A percentile compares a stretch with the other conserved stretches of the same genome.
These are phyloP conservation scores for Hyla sarda DNA, from an alignment of 2,113 vertebrate species.

Conservation along the genomic window DNA sequence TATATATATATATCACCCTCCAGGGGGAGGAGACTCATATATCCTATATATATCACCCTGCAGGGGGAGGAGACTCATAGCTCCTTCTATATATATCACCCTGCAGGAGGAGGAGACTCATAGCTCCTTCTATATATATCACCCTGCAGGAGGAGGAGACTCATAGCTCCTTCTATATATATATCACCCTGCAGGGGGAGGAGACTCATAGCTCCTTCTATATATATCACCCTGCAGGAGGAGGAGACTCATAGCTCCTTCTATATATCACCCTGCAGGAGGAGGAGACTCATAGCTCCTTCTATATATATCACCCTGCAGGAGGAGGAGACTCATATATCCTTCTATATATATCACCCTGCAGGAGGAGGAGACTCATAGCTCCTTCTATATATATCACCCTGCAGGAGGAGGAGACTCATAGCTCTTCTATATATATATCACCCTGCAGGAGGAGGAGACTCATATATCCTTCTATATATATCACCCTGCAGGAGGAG, in stretches of 20 bases:
- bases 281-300: too few species aligned
- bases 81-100: background rate
- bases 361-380: background rate
- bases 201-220: too few species aligned
- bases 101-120: background rate
- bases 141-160: too few species aligned
- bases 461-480: too few species aligned
- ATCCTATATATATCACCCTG: background rate
- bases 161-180: too few species aligned
- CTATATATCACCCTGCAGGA: background rate
- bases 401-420: background rate
- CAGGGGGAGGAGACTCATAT: background rate
- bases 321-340: too few species aligned
- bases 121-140: too few species aligned
- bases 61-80: too few species aligned
- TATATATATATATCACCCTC: background rate
- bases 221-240: background rate
- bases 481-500: conserved; percentile 6
- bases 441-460: conserved; percentile 11
- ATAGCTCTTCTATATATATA: background rate
- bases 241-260: too few species aligned
- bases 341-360: background rate
- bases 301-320: too few species aligned
- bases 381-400: background rate
- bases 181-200: conserved; percentile 1